Evolutionary conservation across 2,797 vertebrate species (phyloP), one percentile per base, ranked within the genome.

Genomic region (Pangasius mekongensis): DNA sequence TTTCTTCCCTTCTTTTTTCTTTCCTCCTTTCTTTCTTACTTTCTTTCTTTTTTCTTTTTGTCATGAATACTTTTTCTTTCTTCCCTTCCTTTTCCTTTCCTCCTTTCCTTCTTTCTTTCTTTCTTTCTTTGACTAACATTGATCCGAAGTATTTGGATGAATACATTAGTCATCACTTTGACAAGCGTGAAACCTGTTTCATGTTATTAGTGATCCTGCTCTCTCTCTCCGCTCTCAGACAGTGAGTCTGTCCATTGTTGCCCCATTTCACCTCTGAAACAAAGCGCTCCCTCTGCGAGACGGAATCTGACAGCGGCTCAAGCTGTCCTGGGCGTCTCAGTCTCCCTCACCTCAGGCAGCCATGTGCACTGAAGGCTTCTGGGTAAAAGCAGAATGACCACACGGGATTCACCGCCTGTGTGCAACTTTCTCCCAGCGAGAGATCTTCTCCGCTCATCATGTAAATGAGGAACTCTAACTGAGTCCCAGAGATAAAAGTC

Each of bases 391-490:
- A 89, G 91, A 89, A 87, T 92, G 92, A 90, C 92, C 92, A 92
- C 92, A 89, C 88, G 92, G 94, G 94, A 95, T 92, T 93, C 93
- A 88, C 91, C 91, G 94, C 94, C 93, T 94, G 89, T 92, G 93
- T 91, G 93, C 93, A 91, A 91, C 93, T 94, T 92, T 92, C 83
- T 82, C 92, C 93, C 92, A 92, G 91, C 92, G 90, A 94, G 89
- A 91, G 91, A 91, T 62, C 49, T 84, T 87, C 90, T 91, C 90
- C 93, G 95, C 94, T 95, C 95, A 94, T 95, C 94, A 95, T 96
- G 95, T 93, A 96, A 96, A 96, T 95, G 85, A 95, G 93, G 91
- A 93, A 89, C 91, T 93, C 91, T 90, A 93, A 94, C 93, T 92
- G 90, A 92, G 90, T 94, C 94, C 91, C 90, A 86, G 93, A 93